A percentile compares a stretch with the other conserved stretches of the same genome.
Evolutionary conservation across 2,888 invertebrate genomes (phyloP).

Genomic region (Lasius fuliginosus): DNA sequence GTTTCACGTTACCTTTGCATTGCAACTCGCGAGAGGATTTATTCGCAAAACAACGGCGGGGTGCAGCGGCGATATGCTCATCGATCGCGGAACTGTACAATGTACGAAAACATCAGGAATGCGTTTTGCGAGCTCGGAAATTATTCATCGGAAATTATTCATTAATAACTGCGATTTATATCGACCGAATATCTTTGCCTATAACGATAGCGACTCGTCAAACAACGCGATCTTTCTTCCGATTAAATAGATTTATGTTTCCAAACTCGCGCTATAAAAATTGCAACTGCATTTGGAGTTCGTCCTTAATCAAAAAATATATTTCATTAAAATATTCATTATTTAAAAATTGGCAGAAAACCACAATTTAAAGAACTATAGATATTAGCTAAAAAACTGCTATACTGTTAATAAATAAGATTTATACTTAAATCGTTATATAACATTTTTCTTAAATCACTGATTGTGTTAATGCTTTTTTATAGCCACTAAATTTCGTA

Average conservation of each 20-base stretch:
- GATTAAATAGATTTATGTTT: conserved; percentile 30
- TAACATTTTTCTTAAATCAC: not conserved
- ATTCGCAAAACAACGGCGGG: conserved; percentile 37
- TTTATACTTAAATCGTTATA: not conserved
- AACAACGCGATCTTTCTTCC: not conserved
- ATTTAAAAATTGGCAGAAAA: not conserved
- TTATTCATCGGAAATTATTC: conserved; percentile 47
- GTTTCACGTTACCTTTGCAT: conserved; percentile 49
- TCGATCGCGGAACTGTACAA: conserved; percentile 44
- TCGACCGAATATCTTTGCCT: conserved; percentile 25
- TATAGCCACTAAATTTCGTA: not conserved
- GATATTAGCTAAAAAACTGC: not conserved
- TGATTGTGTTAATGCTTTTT: conserved; percentile 13
- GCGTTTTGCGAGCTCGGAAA: conserved; percentile 39
- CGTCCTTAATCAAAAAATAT: not conserved
- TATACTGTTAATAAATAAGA: not conserved
- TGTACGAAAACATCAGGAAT: conserved; percentile 40
- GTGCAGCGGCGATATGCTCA: conserved; percentile 5
- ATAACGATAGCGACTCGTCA: conserved; percentile 21
- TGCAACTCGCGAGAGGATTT: conserved; percentile 50
- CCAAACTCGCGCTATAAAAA: not conserved
- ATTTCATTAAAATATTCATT: not conserved
- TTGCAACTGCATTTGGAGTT: not conserved
- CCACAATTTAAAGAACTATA: not conserved
- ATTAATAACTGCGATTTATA: conserved; percentile 38